Percentiles rank a stretch among this genome's conserved stretches.
phyloP scores from a whole-genome alignment of 2,113 vertebrate species.

The Microtus richardsoni region DNA sequence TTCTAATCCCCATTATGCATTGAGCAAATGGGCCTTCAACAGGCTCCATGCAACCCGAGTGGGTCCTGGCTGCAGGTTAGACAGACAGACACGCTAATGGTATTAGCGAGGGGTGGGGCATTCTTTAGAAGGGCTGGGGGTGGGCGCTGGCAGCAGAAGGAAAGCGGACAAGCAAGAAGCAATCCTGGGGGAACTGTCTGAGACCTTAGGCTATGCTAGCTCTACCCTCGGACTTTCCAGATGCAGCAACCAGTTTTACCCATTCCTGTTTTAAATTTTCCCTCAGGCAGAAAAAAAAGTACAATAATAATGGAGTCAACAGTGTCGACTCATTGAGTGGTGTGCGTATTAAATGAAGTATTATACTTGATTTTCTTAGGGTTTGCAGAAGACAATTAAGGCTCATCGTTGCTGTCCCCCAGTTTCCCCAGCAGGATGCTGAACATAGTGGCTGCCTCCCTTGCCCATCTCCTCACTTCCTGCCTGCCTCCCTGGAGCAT shows the following conservation, averaged over 20 bases:
- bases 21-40: slow-evolving; percentile 70
- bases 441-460: neutral
- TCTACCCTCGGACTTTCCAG: neutral
- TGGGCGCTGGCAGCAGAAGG: neutral
- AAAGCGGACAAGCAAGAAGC: too few species aligned
- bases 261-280: neutral
- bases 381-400: neutral
- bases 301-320: neutral
- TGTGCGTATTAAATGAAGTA: neutral
- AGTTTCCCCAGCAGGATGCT: neutral
- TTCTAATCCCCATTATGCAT: slow-evolving; percentile 73
- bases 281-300: neutral
- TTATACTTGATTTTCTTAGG: neutral
- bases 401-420: neutral
- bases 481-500: neutral
- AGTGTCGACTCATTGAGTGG: neutral
- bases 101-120: neutral
- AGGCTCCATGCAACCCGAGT: slow-evolving; percentile 38
- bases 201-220: neutral
- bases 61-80: slow-evolving; percentile 38
- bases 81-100: neutral
- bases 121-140: neutral
- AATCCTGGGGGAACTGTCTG: neutral
- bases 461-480: neutral
- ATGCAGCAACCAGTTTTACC: neutral